Percentiles rank a stretch among this genome's conserved stretches.
Evolutionary conservation across 2,888 invertebrate genomes (phyloP).

Genomic region (Pyralis farinalis): DNA sequence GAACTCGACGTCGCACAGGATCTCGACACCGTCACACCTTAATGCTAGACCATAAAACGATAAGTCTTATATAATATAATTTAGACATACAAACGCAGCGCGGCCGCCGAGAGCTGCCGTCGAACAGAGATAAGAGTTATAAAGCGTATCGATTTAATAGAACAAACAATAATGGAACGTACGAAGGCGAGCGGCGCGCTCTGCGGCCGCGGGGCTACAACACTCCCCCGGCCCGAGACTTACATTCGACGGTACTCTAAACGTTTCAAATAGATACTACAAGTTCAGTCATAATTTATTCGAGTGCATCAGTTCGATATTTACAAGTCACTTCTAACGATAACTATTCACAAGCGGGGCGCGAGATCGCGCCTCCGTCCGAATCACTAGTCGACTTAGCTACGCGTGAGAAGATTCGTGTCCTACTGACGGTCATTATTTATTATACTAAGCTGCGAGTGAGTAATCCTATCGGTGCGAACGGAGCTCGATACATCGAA

Average conservation of each 20-base stretch:
- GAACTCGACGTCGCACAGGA: slow-evolving; percentile 54
- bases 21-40: slow-evolving; percentile 61
- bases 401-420: slow-evolving; percentile 62
- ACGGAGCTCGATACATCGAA: slow-evolving; percentile 42
- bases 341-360: slow-evolving; percentile 56
- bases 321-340: slow-evolving; percentile 65
- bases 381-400: slow-evolving; percentile 48
- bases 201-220: slow-evolving; percentile 33
- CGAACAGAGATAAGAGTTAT: slow-evolving; percentile 59
- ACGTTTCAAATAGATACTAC: slow-evolving; percentile 40
- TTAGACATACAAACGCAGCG: slow-evolving; percentile 55
- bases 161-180: slow-evolving; percentile 56
- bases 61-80: slow-evolving; percentile 47
- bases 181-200: slow-evolving; percentile 42
- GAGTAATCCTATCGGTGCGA: slow-evolving; percentile 54
- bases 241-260: slow-evolving; percentile 59
- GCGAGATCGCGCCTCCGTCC: slow-evolving; percentile 24
- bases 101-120: slow-evolving; percentile 38
- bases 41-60: slow-evolving; percentile 51
- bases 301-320: slow-evolving; percentile 60
- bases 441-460: slow-evolving; percentile 49
- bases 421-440: slow-evolving; percentile 51
- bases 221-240: slow-evolving; percentile 44
- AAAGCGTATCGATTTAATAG: slow-evolving; percentile 71
- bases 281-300: slow-evolving; percentile 71